phyloP scores from a whole-genome alignment of 2,888 invertebrate species.

The Pollenia angustigena region DNA sequence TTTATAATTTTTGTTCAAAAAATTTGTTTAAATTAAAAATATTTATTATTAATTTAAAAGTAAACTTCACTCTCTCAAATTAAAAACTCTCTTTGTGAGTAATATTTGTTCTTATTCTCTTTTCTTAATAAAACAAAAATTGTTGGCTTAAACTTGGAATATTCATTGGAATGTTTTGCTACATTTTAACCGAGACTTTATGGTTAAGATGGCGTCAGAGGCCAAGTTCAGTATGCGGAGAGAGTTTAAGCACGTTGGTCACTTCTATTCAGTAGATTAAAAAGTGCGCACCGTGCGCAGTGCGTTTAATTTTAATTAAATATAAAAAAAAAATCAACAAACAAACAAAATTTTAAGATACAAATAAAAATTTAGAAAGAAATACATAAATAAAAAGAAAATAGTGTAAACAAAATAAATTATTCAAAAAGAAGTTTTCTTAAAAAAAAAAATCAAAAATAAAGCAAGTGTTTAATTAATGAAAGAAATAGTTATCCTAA shows the following conservation, averaged over 20 bases:
- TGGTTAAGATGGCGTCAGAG: slow-evolving; percentile 84
- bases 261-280: slow-evolving; percentile 49
- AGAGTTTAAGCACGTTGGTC: slow-evolving; percentile 81
- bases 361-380: slow-evolving; percentile 51
- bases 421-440: not conserved
- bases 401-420: slow-evolving; percentile 21
- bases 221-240: slow-evolving; percentile 82
- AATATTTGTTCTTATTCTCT: not conserved
- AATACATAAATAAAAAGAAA: slow-evolving; percentile 1
- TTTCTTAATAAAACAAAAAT: slow-evolving; percentile 45
- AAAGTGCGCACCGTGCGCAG: slow-evolving; percentile 80
- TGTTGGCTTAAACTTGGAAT: slow-evolving; percentile 65
- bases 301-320: slow-evolving; percentile 69
- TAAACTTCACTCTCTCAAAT: not conserved
- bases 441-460: not conserved
- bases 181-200: slow-evolving; percentile 69
- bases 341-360: slow-evolving; percentile 44
- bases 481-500: not conserved
- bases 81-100: slow-evolving; percentile 1
- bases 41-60: not conserved
- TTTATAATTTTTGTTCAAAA: not conserved
- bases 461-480: not conserved
- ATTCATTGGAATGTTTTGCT: slow-evolving; percentile 72
- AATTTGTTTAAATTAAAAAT: not conserved
- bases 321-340: slow-evolving; percentile 61